phyloP scores from a whole-genome alignment of 2,888 invertebrate species.

The Tenodera sinensis region DNA sequence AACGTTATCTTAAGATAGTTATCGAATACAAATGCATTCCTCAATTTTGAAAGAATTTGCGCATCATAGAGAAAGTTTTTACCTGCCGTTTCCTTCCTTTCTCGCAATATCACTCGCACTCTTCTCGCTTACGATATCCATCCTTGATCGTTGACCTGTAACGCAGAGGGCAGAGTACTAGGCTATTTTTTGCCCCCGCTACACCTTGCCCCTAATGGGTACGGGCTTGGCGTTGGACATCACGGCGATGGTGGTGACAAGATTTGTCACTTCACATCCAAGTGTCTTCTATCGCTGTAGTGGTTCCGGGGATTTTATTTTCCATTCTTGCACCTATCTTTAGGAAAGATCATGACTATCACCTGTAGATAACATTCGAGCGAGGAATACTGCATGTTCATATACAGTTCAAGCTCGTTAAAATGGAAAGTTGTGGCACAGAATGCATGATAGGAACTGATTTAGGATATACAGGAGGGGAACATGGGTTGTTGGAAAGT shows the following conservation, averaged over 20 bases:
- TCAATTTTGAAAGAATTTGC: not conserved
- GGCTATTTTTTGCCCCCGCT: not conserved
- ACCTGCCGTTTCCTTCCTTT: not conserved
- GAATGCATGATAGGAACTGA: not conserved
- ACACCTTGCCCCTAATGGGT: not conserved
- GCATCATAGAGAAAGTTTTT: slow-evolving; percentile 15
- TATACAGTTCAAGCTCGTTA: not conserved
- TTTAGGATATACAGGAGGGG: not conserved
- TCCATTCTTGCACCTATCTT: not conserved
- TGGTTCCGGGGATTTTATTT: not conserved
- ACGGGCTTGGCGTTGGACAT: not conserved
- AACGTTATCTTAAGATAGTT: not conserved
- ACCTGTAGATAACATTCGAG: not conserved
- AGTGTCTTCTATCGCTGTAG: not conserved
- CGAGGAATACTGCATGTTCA: not conserved
- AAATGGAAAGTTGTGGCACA: not conserved
- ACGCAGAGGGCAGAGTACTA: not conserved
- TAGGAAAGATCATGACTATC: not conserved
- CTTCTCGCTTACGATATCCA: not conserved
- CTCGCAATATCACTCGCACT: not conserved
- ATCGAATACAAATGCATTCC: not conserved
- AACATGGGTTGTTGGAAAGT: not conserved
- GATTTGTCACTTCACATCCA: not conserved
- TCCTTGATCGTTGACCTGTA: not conserved
- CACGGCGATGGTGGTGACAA: not conserved